Evolutionary conservation across 1,140 invertebrate genomes (phyloP), one percentile per base, ranked within the genome.

Genomic region (Drosophila parvula): DNA sequence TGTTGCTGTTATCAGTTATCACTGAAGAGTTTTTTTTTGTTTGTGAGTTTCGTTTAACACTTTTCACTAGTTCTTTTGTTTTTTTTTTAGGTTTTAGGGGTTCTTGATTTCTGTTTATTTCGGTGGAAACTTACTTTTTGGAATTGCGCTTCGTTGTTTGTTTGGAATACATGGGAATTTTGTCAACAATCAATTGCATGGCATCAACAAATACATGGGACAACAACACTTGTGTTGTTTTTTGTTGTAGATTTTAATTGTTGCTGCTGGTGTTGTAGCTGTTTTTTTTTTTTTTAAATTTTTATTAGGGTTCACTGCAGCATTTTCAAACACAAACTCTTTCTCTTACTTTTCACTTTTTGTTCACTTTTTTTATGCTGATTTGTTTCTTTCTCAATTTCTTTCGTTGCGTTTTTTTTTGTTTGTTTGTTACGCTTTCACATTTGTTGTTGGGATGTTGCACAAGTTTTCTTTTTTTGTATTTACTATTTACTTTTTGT

Each of bases 151-250:
- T 91, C 83, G 90, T 80, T 86, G 84, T 91, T 90, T 91, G 90
- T 90, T 91, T 91, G 90, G 90, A 91, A 91, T 91, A 91, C 90
- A 91, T 91, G 90, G 90, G 90, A 91, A 91, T 91, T 91, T 91
- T 91, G 90, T 91, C 90, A 86, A 91, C 86, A 90, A 91, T 91
- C 79, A 91, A 89, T 91, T 91, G 90, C 90, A 91, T 91, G 80
- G 84, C 90, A 85, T 90, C 83, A 85, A 91, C 77, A 91, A 90
- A 89, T 73, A 85, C 83, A 90, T 83, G 73, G 50, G 67, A 68
- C 83, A 79, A 62, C 74, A 76, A 79, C 81, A 85, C 81, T 79
- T 67, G 55, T 74, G 61, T 69, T 85, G 58, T 67, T 44, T 53
- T 36, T 53, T 69, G 41, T 47, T 40, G 50, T 70, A 10, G 40